phyloP scores from a whole-genome alignment of 1,140 invertebrate species.

The Neodiprion fabricii region DNA sequence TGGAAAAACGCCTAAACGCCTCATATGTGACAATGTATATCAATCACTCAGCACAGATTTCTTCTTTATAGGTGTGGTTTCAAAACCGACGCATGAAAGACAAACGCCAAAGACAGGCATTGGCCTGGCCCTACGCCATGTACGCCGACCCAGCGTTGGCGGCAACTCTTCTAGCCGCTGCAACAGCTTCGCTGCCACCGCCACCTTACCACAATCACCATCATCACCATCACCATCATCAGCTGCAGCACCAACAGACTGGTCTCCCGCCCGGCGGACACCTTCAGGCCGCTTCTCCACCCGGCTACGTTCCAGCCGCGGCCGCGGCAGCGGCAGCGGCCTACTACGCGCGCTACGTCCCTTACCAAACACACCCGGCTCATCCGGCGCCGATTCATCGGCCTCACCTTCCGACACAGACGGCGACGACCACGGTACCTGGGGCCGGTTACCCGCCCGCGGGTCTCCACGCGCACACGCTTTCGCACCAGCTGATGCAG shows the following conservation, averaged over 20 bases:
- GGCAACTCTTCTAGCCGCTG: constrained; percentile 88
- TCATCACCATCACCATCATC: constrained; percentile 56
- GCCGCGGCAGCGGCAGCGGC: constrained; percentile 45
- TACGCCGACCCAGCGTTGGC: constrained; percentile 92
- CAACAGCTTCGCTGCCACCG: constrained; percentile 67
- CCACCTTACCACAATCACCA: constrained; percentile 56
- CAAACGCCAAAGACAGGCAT: constrained; percentile 91
- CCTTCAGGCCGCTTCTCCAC: constrained; percentile 27
- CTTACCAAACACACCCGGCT: constrained; percentile 34
- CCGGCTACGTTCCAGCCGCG: constrained; percentile 28
- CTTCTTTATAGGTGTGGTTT: constrained; percentile 90
- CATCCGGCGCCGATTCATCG: constrained; percentile 23
- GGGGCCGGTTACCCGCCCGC: constrained; percentile 17
- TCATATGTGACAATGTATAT: too few relatives aligned
- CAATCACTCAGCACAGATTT: constrained; percentile 15
- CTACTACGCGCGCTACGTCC: constrained; percentile 48
- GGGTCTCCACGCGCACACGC: constrained; percentile 37
- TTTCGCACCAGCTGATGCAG: background rate
- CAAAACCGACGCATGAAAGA: constrained; percentile 99
- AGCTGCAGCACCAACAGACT: constrained; percentile 59
- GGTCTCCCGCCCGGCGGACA: constrained; percentile 57
- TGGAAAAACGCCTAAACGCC: too few relatives aligned
- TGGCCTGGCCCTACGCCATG: constrained; percentile 94
- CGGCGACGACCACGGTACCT: constrained; percentile 15
- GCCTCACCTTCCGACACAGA: constrained; percentile 14